These are phyloP conservation scores for Creontiades dilutus DNA, from an alignment of 2,888 invertebrate genomes.

Conservation along the genomic window DNA sequence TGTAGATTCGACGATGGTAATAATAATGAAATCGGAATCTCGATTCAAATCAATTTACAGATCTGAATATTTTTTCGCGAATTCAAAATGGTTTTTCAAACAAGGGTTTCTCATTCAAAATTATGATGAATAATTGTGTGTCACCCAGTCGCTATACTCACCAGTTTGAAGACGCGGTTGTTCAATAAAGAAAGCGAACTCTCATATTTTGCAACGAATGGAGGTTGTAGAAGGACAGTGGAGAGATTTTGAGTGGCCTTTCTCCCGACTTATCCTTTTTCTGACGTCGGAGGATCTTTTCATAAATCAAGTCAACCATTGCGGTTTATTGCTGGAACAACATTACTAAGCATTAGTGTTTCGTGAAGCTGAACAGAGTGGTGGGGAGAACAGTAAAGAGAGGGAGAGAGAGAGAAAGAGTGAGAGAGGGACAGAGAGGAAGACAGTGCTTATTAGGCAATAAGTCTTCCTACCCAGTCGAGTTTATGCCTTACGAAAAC, in stretches of 20 bases:
- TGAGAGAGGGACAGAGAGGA: not conserved
- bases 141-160: too few relatives aligned
- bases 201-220: not conserved
- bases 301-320: not conserved
- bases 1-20: too few relatives aligned
- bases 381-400: not conserved
- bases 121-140: too few relatives aligned
- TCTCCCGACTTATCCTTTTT: not conserved
- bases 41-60: too few relatives aligned
- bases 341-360: constrained; percentile 15
- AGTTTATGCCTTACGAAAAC: constrained; percentile 22
- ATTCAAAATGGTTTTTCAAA: too few relatives aligned
- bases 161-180: too few relatives aligned
- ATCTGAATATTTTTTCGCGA: too few relatives aligned
- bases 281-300: not conserved
- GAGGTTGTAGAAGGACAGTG: too few relatives aligned
- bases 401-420: not conserved
- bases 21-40: too few relatives aligned
- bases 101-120: too few relatives aligned
- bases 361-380: not conserved
- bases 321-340: constrained; percentile 17
- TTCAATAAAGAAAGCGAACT: not conserved
- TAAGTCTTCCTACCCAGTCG: not conserved
- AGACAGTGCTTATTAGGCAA: constrained; percentile 16
- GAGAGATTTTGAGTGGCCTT: not conserved